These are phyloP conservation scores for Elephantulus edwardii DNA, from an alignment of 2,113 vertebrate species.

Conservation along the genomic window DNA sequence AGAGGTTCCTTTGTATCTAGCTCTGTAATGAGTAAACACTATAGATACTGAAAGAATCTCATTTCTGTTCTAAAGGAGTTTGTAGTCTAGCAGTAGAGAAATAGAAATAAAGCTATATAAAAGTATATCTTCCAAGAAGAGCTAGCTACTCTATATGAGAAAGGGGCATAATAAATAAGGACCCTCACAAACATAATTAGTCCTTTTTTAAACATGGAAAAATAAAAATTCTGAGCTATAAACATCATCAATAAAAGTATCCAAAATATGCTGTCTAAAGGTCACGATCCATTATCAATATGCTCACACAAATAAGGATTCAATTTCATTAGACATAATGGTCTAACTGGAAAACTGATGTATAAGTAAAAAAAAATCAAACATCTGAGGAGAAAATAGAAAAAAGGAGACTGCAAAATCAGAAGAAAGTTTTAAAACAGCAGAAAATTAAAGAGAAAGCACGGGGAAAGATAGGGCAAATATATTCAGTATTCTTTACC, in stretches of 20 bases:
- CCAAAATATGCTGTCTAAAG: neutral
- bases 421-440: constrained; percentile 13
- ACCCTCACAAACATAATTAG: neutral
- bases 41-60: neutral
- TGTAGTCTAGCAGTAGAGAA: neutral
- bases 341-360: neutral
- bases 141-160: neutral
- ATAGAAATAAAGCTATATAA: neutral
- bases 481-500: neutral
- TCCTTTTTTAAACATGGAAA: neutral
- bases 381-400: constrained; percentile 24
- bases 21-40: neutral
- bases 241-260: neutral
- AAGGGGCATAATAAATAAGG: neutral
- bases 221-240: neutral
- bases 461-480: neutral
- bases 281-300: neutral
- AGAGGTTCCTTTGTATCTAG: neutral
- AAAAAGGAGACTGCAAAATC: neutral
- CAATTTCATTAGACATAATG: neutral
- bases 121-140: neutral
- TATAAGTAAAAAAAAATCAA: neutral
- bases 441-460: neutral
- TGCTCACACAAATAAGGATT: constrained; percentile 23
- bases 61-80: neutral